Conservation (phyloP, 2,797 vertebrate species). For the Halcyon badia region DNA sequence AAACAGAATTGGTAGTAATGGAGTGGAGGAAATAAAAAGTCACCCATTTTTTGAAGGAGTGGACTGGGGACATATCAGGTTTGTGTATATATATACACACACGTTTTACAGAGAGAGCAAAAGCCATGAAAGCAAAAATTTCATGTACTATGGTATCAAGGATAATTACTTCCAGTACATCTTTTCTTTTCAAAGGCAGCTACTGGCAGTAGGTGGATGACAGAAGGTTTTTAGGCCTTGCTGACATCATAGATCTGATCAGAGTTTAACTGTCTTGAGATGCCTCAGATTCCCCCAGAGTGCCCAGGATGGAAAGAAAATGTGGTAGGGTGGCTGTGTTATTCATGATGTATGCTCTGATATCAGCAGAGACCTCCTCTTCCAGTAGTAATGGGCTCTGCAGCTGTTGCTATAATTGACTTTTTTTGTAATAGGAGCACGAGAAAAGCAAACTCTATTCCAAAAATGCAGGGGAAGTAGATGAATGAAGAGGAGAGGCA, state of each 20-base stretch:
- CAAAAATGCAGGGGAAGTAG: not conserved
- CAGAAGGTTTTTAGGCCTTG: not conserved
- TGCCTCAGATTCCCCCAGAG: not conserved
- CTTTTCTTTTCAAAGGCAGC: not conserved
- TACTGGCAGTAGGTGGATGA: not conserved
- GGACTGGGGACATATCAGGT: slow-evolving; percentile 99
- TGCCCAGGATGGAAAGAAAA: not conserved
- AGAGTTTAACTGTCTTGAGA: not conserved
- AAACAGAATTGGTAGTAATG: slow-evolving; percentile 92
- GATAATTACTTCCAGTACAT: not conserved
- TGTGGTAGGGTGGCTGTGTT: not conserved
- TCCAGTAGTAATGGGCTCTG: not conserved
- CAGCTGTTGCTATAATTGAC: not conserved
- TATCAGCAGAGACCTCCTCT: not conserved
- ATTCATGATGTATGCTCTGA: not conserved
- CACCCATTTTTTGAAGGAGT: slow-evolving; percentile 95
- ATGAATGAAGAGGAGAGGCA: not conserved
- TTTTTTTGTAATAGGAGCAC: not conserved
- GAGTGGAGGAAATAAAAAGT: slow-evolving; percentile 95
- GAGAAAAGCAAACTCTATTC: not conserved
- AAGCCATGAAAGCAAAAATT: not conserved
- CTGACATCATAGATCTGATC: not conserved
- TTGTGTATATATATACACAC: not conserved
- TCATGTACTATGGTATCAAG: not conserved
- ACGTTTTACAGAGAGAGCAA: not conserved